Conservation (phyloP, 2,113 vertebrate species). For the Oryzias melastigma region DNA sequence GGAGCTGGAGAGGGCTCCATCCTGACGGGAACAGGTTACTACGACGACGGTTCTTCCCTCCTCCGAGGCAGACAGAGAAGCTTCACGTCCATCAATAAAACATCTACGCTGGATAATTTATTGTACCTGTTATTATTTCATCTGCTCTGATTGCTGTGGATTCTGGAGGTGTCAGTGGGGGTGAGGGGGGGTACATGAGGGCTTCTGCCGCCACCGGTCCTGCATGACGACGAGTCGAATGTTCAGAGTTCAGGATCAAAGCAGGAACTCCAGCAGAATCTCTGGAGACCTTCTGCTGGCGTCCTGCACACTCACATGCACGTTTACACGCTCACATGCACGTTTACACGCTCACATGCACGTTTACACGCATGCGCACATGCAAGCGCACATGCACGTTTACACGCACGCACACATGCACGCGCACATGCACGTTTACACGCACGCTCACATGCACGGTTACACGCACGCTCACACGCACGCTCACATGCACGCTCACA, state of each 20-base stretch:
- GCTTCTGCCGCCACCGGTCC: not conserved
- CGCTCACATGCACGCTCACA: not conserved
- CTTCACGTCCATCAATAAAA: conserved; percentile 12
- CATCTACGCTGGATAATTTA: not conserved
- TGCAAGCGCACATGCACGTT: not conserved
- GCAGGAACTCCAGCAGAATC: conserved; percentile 17
- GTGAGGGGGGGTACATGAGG: conserved; percentile 13
- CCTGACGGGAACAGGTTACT: no score
- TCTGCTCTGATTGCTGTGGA: conserved; percentile 10
- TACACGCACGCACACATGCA: not conserved
- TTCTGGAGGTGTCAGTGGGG: conserved; percentile 19
- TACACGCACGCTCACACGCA: no score
- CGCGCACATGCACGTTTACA: no score
- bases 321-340: no score
- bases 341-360: no score
- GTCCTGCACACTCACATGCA: not conserved
- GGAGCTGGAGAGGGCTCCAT: no score
- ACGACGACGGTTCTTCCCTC: not conserved
- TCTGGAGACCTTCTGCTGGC: not conserved
- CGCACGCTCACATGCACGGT: not conserved
- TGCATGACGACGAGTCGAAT: no score
- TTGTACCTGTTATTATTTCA: conserved; percentile 13
- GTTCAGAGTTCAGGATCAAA: conserved; percentile 32
- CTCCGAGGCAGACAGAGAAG: not conserved
- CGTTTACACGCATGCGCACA: not conserved